phyloP scores from a whole-genome alignment of 2,888 invertebrate genomes.

The Gastracanthus pulcherrimus region DNA sequence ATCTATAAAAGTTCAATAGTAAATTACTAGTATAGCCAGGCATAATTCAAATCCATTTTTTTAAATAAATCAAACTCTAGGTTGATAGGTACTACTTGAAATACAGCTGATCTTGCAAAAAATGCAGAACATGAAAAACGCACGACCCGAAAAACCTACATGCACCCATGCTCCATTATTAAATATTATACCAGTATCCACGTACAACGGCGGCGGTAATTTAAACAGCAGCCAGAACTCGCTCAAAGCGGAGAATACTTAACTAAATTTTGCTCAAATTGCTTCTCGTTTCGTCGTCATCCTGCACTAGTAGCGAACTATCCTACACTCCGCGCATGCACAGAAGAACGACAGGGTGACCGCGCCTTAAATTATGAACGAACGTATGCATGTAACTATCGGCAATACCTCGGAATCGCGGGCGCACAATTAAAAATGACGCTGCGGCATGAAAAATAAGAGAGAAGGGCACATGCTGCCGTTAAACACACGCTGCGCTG shows the following conservation, averaged over 20 bases:
- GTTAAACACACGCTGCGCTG: slow-evolving; percentile 16
- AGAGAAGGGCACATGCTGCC: slow-evolving; percentile 1
- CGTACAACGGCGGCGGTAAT: slow-evolving; percentile 1
- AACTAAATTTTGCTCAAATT: slow-evolving; percentile 26
- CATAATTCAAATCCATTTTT: no score
- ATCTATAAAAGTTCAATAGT: no score
- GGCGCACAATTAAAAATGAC: slow-evolving; percentile 39
- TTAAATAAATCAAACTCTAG: no score
- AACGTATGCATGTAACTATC: not conserved
- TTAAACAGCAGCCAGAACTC: not conserved
- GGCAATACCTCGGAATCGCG: not conserved
- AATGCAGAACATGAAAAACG: no score
- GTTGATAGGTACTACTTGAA: no score
- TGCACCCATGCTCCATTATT: not conserved
- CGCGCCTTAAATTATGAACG: not conserved
- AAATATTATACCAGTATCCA: no score
- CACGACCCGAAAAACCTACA: not conserved
- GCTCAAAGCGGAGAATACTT: not conserved
- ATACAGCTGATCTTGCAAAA: no score
- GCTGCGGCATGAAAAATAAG: not conserved
- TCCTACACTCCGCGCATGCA: not conserved
- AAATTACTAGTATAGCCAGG: no score
- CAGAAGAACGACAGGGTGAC: not conserved
- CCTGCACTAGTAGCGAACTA: not conserved
- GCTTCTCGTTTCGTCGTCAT: not conserved